A percentile compares a stretch with the other conserved stretches of the same genome.
Conservation (phyloP, 2,888 invertebrate species). For the Aleiodes leptofemur region DNA sequence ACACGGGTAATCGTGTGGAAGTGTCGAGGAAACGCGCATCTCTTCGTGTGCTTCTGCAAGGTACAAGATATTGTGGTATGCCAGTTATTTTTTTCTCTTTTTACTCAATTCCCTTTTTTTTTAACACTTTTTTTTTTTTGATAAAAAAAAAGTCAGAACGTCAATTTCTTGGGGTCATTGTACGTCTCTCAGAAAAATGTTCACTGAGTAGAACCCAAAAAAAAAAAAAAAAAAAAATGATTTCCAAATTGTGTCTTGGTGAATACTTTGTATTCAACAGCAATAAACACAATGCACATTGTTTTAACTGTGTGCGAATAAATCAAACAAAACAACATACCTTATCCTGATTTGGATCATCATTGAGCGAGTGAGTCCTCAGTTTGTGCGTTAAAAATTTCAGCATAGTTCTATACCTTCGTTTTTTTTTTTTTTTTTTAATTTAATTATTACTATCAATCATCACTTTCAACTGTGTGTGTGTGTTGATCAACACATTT, state of each 20-base stretch:
- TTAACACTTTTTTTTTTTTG: neutral
- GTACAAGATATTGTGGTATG: slow-evolving; percentile 34
- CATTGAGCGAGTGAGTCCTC: slow-evolving; percentile 90
- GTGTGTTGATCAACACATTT: neutral
- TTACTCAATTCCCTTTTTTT: neutral
- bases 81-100: slow-evolving; percentile 20
- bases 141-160: neutral
- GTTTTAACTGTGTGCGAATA: slow-evolving; percentile 32
- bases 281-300: slow-evolving; percentile 12
- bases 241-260: neutral
- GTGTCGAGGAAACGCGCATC: slow-evolving; percentile 34
- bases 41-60: slow-evolving; percentile 23
- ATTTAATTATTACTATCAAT: too few relatives aligned
- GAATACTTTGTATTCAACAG: neutral
- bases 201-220: too few relatives aligned
- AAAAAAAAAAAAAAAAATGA: too few relatives aligned
- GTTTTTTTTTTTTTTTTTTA: slow-evolving; percentile 55
- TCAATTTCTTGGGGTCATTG: neutral
- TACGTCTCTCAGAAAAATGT: neutral
- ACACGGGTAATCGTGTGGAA: slow-evolving; percentile 31
- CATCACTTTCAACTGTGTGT: neutral
- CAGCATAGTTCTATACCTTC: slow-evolving; percentile 82
- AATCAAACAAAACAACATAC: slow-evolving; percentile 76
- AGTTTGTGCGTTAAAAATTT: slow-evolving; percentile 91
- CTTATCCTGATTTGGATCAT: slow-evolving; percentile 86